Base-by-base conservation (phyloP, 2,888 invertebrate genomes). In the Lithophane semibrunnea region DNA sequence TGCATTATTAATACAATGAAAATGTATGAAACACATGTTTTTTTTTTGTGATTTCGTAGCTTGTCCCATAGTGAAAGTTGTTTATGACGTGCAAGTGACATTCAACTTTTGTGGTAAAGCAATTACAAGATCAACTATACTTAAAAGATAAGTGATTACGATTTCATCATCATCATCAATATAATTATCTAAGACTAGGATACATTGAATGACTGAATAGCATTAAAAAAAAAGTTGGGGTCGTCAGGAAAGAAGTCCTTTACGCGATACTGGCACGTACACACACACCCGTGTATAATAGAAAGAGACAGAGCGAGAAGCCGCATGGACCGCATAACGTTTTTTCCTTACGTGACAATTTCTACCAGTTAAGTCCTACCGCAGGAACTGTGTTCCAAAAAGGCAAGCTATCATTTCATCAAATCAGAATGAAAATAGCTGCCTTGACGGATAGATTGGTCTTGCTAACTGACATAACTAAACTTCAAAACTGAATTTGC, bases 401-500 rank as follows among this genome's bases (percentile, higher is more conserved):
- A 65, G 4, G 10, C 2, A 29, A 67, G 21, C 49, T 52, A 66
- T 29, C 7, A 18, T 60, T 29, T 61, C 47, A 44, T n/a, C 3
- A 8, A 49, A 24, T 24, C 2, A 37, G 12, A 65, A 37, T n/a
- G 13, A 44, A 73, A 61, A 56, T 21, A 9, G 1, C 13, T 29
- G 9, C 52, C 49, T 60, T 61, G 42, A 42, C 24, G 9, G 16
- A 54, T 63, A 52, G 0, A 13, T 73, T 37, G 10, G 13, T n/a
- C 21, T 66, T n/a, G 47, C 29, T 66, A 29, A 24, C 8, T n/a
- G 29, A 52, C 24, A 13, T 60, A 49, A 42, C 54, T 7, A 68
- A 69, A 72, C 49, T 47, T 37, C 18, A 21, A 67, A 61, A 44
- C 67, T 49, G 24, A 73, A 61, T 9, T 52, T 47, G 12, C 42